phyloP scores from a whole-genome alignment of 2,888 invertebrate genomes.

The Mamestra brassicae region DNA sequence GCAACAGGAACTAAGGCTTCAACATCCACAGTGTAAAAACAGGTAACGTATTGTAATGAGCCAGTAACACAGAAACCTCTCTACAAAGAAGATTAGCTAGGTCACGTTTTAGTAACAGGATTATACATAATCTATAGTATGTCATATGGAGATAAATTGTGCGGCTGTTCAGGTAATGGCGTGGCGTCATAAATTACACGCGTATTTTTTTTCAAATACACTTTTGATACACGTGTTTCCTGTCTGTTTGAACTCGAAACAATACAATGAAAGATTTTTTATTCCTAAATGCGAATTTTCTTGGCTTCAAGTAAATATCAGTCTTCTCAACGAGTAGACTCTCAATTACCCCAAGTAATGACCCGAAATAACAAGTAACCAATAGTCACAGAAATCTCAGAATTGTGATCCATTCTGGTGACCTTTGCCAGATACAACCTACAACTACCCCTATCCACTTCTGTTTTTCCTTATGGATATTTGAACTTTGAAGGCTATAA shows the following conservation, averaged over 20 bases:
- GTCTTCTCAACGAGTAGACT: no score
- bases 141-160: conserved; percentile 67
- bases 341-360: background rate
- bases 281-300: background rate
- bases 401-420: background rate
- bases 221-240: background rate
- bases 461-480: background rate
- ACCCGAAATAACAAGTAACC: background rate
- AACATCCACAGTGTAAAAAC: conserved; percentile 39
- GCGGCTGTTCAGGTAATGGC: conserved; percentile 45
- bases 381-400: background rate
- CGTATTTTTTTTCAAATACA: conserved; percentile 16
- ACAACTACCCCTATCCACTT: background rate
- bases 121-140: conserved; percentile 68
- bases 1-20: conserved; percentile 30
- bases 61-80: conserved; percentile 70
- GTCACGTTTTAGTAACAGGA: conserved; percentile 76
- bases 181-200: conserved; percentile 33
- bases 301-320: no score
- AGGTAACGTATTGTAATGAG: conserved; percentile 57
- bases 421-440: background rate
- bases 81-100: conserved; percentile 69
- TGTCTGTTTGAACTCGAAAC: background rate
- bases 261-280: no score
- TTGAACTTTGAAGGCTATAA: conserved; percentile 8